A percentile compares a stretch with the other conserved stretches of the same genome.
These are phyloP conservation scores for Diarsia mendica DNA, from an alignment of 2,888 invertebrate species.

Conservation along the genomic window DNA sequence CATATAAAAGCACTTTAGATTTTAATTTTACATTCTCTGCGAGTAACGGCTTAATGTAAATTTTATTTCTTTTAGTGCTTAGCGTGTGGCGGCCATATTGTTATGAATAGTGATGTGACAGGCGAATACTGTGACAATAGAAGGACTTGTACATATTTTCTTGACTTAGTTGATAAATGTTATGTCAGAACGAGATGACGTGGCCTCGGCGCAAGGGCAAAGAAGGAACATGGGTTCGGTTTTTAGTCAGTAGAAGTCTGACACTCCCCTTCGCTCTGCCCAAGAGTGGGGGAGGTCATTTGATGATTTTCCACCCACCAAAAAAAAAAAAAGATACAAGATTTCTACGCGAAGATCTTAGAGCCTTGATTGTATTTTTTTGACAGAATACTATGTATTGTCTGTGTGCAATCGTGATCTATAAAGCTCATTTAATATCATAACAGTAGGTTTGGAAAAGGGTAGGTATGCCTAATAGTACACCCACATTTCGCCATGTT, in stretches of 20 bases:
- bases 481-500: too few species aligned
- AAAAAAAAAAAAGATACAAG: too few species aligned
- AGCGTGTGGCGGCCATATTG: slow-evolving; percentile 60
- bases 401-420: background rate
- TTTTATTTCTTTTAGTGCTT: slow-evolving; percentile 68
- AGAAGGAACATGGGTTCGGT: too few species aligned
- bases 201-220: too few species aligned
- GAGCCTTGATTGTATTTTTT: background rate
- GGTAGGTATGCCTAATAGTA: too few species aligned
- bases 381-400: background rate
- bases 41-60: slow-evolving; percentile 62
- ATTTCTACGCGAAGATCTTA: background rate
- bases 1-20: slow-evolving; percentile 67
- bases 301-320: too few species aligned
- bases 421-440: background rate
- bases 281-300: too few species aligned
- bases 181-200: background rate
- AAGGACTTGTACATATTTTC: background rate
- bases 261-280: too few species aligned
- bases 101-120: slow-evolving; percentile 42
- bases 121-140: background rate
- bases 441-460: too few species aligned
- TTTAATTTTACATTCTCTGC: slow-evolving; percentile 68
- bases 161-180: background rate
- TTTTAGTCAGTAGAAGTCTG: too few species aligned